These are phyloP conservation scores for Ruditapes philippinarum DNA, from an alignment of 1,140 invertebrate genomes.

Conservation along the genomic window DNA sequence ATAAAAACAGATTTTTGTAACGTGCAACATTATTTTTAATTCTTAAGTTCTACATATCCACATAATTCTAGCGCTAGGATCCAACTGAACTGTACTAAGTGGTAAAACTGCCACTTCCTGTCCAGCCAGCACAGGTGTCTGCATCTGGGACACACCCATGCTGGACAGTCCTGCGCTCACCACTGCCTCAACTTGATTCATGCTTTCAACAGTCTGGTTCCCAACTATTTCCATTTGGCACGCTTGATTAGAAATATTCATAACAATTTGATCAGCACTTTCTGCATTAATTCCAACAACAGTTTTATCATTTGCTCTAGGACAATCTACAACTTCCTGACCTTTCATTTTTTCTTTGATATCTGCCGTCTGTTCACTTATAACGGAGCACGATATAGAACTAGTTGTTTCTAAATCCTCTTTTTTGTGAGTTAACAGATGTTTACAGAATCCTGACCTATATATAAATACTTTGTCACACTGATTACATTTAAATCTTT, in stretches of 20 bases:
- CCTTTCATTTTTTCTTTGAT: background rate
- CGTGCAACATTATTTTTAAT: too few species aligned
- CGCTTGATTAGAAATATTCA: background rate
- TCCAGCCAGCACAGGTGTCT: background rate
- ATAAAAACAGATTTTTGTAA: too few species aligned
- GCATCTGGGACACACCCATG: background rate
- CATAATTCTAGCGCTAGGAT: background rate
- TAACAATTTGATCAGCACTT: background rate
- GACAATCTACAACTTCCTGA: background rate
- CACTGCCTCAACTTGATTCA: background rate
- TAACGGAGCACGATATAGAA: background rate
- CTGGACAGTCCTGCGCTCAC: background rate
- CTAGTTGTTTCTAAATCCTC: background rate
- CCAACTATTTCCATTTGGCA: background rate
- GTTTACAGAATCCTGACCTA: slow-evolving; percentile 4
- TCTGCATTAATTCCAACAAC: background rate
- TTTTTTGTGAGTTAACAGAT: slow-evolving; percentile 13
- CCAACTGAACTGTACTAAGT: background rate
- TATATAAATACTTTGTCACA: slow-evolving; percentile 31
- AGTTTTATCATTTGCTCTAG: background rate
- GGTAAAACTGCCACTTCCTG: slow-evolving; percentile 13
- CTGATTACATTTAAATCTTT: slow-evolving; percentile 12
- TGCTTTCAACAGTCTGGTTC: background rate
- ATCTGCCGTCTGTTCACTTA: background rate
- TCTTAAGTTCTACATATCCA: slow-evolving; percentile 14